These are phyloP conservation scores for Apamea monoglypha DNA, from an alignment of 2,888 invertebrate species.

Conservation along the genomic window DNA sequence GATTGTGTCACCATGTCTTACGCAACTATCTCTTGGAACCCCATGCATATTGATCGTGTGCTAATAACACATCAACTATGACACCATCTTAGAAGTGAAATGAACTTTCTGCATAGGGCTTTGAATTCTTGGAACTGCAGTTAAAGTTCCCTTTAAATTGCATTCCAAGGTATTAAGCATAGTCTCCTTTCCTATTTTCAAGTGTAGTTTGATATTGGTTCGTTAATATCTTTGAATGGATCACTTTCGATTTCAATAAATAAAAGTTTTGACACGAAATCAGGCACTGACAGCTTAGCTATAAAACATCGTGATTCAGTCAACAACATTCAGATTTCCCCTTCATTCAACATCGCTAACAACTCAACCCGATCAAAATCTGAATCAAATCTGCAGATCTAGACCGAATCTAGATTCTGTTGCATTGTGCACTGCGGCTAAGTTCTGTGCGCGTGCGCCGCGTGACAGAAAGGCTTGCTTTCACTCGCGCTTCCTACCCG, in stretches of 20 bases:
- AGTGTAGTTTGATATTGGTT: not conserved
- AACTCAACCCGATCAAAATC: conserved; percentile 41
- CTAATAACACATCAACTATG: conserved; percentile 9
- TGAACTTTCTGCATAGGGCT: conserved; percentile 15
- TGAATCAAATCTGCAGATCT: conserved; percentile 51
- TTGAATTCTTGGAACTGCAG: not conserved
- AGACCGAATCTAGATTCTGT: conserved; percentile 49
- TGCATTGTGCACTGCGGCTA: conserved; percentile 67
- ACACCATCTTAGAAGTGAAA: conserved; percentile 21
- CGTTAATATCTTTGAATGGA: not conserved
- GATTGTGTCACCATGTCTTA: conserved; percentile 53
- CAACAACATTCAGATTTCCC: conserved; percentile 29
- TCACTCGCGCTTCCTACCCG: conserved; percentile 74
- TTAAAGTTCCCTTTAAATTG: not conserved
- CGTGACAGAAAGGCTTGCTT: conserved; percentile 75
- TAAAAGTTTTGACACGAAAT: conserved; percentile 20
- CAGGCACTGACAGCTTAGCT: not conserved
- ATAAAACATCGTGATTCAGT: conserved; percentile 32
- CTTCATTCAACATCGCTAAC: conserved; percentile 37
- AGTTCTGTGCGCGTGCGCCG: conserved; percentile 70
- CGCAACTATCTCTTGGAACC: conserved; percentile 29
- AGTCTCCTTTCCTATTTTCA: not conserved
- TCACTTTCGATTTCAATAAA: conserved; percentile 31
- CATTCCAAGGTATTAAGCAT: not conserved
- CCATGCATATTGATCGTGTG: conserved; percentile 40